Base-by-base conservation (phyloP, 2,113 vertebrate genomes). In the Chlorodrepanis virens region DNA sequence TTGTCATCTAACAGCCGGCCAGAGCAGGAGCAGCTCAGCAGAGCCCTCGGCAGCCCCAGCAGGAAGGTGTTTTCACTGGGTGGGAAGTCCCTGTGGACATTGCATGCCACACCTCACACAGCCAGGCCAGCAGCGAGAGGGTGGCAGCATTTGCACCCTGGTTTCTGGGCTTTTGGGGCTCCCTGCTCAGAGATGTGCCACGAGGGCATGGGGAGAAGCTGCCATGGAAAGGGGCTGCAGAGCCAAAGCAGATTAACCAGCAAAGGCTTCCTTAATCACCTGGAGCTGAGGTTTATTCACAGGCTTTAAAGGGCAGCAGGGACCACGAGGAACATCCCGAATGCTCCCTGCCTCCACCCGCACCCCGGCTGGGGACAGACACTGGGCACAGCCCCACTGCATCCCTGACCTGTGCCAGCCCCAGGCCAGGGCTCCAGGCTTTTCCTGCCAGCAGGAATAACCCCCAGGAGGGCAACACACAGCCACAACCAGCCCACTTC, bases 181-280 rank as follows among this genome's bases (percentile, higher is more conserved):
- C 60, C 25, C 56, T 42, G 60, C 87, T 69, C 87, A 23, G 54
- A 11, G 21, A 11, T 23, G 71, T 5, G 6, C 59, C 15, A 2
- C 3, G 4, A 74, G 79, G 83, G 65, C 57, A 52, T 2, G 0
- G n/a, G 47, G 50, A 74, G 64, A 45, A 67, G 68, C 64, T 2
- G 3, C 24, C 65, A 11, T 0, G 3, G 83, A 50, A 83, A 82
- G 88, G 50, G 54, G 61, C 86, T 23, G 37, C 67, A 29, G 59
- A 37, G 39, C 64, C 68, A 70, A 75, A 95, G 93, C 74, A 84
- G 91, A 87, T 89, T 95, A 95, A 56, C 23, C 16, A 33, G 65
- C 57, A 67, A 94, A 95, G 94, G 61, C 93, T 65, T 22, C 89
- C 57, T 39, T 91, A 95, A 94, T 93, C 93, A 42, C 81, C 44